A percentile compares a stretch with the other conserved stretches of the same genome.
Evolutionary conservation across 1,140 invertebrate genomes (phyloP).

Genomic region (Pachypsylla venusta): DNA sequence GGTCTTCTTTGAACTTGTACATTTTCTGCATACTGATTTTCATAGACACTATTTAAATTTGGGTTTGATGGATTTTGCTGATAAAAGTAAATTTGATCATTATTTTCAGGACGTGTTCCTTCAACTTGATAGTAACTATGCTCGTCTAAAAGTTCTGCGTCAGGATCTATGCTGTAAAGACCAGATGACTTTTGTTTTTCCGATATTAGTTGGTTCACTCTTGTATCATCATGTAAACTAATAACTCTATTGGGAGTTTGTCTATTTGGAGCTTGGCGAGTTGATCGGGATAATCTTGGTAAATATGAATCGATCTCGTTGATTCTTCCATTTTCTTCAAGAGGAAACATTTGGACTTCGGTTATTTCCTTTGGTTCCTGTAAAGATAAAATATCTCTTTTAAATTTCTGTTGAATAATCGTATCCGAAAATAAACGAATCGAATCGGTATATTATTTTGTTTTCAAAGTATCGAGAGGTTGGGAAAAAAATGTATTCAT

Average conservation of each 20-base stretch:
- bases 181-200: neutral
- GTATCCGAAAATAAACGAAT: neutral
- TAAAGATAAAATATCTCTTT: no score
- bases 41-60: neutral
- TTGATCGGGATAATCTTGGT: neutral
- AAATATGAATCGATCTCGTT: neutral
- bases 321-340: neutral
- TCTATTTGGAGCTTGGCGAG: neutral
- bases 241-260: neutral
- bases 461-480: no score
- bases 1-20: neutral
- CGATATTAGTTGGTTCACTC: neutral
- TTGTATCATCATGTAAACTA: neutral
- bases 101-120: neutral
- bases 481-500: neutral
- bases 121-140: neutral
- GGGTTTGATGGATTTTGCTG: neutral
- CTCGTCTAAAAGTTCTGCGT: neutral
- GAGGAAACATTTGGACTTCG: neutral
- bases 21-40: neutral
- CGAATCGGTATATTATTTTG: neutral
- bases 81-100: neutral
- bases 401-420: neutral
- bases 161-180: neutral
- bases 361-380: no score